A percentile compares a stretch with the other conserved stretches of the same genome.
Conservation (phyloP, 2,888 invertebrate genomes). For the Pheosia tremula region DNA sequence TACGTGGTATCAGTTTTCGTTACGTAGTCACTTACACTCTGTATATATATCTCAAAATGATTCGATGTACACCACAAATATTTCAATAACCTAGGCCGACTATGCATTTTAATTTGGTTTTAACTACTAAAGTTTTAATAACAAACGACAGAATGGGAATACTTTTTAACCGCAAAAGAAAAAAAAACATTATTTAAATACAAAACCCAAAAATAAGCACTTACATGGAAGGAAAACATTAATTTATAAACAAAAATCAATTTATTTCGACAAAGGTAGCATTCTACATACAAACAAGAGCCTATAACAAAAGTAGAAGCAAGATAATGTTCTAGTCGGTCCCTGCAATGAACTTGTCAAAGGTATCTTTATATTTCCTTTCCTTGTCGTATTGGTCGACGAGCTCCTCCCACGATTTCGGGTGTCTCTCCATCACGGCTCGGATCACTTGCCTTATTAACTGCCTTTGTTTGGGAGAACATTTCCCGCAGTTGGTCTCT, state of each 20-base stretch:
- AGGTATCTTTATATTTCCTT: slow-evolving; percentile 85
- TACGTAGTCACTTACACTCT: no score
- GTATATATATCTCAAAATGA: no score
- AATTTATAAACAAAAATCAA: slow-evolving; percentile 6
- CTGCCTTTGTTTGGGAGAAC: slow-evolving; percentile 86
- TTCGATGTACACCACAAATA: no score
- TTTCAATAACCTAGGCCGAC: no score
- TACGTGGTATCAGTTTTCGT: no score
- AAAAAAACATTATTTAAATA: no score
- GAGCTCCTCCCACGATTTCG: slow-evolving; percentile 86
- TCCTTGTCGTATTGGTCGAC: slow-evolving; percentile 88
- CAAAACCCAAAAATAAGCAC: no score
- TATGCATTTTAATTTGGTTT: no score
- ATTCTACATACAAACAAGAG: background rate
- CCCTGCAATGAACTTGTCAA: slow-evolving; percentile 75
- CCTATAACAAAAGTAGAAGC: slow-evolving; percentile 4
- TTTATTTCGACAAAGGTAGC: background rate
- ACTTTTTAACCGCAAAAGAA: no score
- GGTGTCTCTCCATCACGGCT: slow-evolving; percentile 86
- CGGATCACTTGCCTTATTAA: slow-evolving; percentile 85
- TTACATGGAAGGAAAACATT: background rate
- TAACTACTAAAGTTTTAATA: no score
- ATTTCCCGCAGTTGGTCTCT: slow-evolving; percentile 87
- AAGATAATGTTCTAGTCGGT: slow-evolving; percentile 47
- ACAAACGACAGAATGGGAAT: no score